Percentiles rank a stretch among this genome's conserved stretches.
Conservation (phyloP, 1,140 invertebrate species). For the Chrysomallon squamiferum region DNA sequence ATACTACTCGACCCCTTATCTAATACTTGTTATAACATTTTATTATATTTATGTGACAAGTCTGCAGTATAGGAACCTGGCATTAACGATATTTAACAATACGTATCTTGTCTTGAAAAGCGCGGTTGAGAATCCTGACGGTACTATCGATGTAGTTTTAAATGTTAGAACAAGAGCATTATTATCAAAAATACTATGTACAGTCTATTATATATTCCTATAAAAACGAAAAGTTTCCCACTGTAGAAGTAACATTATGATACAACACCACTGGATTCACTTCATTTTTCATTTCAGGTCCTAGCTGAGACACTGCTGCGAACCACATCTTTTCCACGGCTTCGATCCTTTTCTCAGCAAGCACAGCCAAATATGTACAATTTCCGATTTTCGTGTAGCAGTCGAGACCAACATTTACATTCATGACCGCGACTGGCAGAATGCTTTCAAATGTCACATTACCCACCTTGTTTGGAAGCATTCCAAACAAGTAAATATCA, state of each 20-base stretch:
- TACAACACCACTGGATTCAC: too few species aligned
- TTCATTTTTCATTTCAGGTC: not conserved
- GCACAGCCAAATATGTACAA: constrained; percentile 18
- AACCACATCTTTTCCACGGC: constrained; percentile 11
- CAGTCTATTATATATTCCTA: too few species aligned
- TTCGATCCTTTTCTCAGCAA: not conserved
- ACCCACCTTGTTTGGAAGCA: constrained; percentile 41
- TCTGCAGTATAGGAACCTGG: too few species aligned
- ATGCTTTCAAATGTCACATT: constrained; percentile 23
- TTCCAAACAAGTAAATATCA: constrained; percentile 61
- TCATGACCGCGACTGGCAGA: constrained; percentile 17
- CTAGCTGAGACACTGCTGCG: not conserved
- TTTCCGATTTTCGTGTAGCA: constrained; percentile 12
- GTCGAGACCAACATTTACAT: constrained; percentile 15
- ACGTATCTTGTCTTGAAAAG: too few species aligned
- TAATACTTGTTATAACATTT: too few species aligned
- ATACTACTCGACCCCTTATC: too few species aligned
- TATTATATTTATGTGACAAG: too few species aligned
- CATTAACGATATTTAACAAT: too few species aligned
- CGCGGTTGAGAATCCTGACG: not conserved
- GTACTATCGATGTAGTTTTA: not conserved
- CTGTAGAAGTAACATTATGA: too few species aligned
- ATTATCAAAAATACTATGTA: too few species aligned
- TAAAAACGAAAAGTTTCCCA: too few species aligned
- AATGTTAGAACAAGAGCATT: too few species aligned